These are phyloP conservation scores for Acomys russatus DNA, from an alignment of 2,797 vertebrate genomes.

Conservation along the genomic window DNA sequence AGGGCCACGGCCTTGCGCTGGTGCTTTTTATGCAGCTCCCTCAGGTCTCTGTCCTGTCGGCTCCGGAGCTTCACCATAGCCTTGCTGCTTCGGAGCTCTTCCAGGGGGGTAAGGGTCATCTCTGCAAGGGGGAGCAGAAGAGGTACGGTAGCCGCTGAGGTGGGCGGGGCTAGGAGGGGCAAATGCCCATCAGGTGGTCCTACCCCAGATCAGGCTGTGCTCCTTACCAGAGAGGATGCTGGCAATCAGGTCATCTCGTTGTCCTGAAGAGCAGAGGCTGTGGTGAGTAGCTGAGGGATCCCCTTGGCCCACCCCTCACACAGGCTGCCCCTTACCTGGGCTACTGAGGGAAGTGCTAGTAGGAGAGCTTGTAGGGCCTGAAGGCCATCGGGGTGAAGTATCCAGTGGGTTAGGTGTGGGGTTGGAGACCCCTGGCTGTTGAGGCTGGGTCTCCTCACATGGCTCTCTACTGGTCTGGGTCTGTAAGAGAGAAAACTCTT, in stretches of 20 bases:
- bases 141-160: fast-evolving
- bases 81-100: conserved; percentile 92
- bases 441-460: conserved; percentile 59
- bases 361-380: background rate
- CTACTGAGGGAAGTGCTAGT: conserved; percentile 81
- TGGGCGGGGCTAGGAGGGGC: fast-evolving
- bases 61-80: conserved; percentile 90
- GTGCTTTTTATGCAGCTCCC: conserved; percentile 93
- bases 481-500: background rate
- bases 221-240: conserved; percentile 91
- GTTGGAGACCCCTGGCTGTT: conserved; percentile 46
- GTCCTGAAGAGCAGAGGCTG: conserved; percentile 79
- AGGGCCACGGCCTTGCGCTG: conserved; percentile 92
- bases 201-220: fast-evolving
- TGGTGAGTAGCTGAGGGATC: background rate
- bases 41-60: conserved; percentile 93
- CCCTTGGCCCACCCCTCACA: background rate
- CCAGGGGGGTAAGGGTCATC: conserved; percentile 87
- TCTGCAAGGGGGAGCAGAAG: conserved; percentile 84
- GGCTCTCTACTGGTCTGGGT: conserved; percentile 75
- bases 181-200: background rate
- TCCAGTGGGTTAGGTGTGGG: conserved; percentile 47
- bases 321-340: conserved; percentile 71
- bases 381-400: background rate
- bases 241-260: conserved; percentile 91